These are phyloP conservation scores for Tamandua tetradactyla DNA, from an alignment of 2,797 vertebrate species.

Conservation along the genomic window DNA sequence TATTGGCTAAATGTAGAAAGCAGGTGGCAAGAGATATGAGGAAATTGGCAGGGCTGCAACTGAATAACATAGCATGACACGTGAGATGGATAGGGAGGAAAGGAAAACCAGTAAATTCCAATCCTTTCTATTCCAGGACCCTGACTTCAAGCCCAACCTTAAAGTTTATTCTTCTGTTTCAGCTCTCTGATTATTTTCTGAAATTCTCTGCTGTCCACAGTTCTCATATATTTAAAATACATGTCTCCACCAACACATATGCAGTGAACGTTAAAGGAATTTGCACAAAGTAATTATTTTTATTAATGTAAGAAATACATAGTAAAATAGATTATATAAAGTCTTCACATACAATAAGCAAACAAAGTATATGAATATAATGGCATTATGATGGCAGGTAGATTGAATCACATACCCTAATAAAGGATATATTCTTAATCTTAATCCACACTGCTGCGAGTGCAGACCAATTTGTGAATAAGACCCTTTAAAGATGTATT, in stretches of 20 bases:
- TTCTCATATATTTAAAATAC: not conserved
- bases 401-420: too few species aligned
- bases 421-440: too few species aligned
- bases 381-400: not conserved
- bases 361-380: not conserved
- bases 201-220: not conserved
- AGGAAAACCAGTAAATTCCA: not conserved
- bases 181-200: not conserved
- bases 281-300: not conserved
- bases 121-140: not conserved
- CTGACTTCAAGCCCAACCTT: not conserved
- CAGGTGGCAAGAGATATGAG: not conserved
- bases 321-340: not conserved
- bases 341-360: not conserved
- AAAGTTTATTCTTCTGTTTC: not conserved
- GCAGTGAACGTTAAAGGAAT: not conserved
- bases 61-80: not conserved
- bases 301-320: not conserved
- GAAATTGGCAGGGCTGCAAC: not conserved
- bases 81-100: not conserved
- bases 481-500: too few species aligned
- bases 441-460: too few species aligned
- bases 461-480: too few species aligned
- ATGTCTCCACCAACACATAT: not conserved
- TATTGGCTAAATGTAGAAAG: accelerated